Base-by-base conservation (phyloP, 2,888 invertebrate genomes). In the Ichneumoninae sp. region DNA sequence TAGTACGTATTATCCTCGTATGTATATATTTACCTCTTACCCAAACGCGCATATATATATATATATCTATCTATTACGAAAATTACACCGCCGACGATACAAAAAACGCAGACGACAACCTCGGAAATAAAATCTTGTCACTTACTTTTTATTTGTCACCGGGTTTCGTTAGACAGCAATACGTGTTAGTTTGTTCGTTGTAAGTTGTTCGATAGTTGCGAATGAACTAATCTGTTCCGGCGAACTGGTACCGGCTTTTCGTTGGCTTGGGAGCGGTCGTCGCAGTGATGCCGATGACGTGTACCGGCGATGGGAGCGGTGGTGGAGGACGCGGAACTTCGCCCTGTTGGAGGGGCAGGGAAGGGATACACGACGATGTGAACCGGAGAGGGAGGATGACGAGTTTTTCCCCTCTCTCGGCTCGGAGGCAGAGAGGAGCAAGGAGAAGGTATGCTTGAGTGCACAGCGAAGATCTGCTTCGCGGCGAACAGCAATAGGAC, bases 211-310 rank as follows among this genome's bases (percentile, higher is more conserved):
- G 72, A 65, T 40, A 66, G 84, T 60, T 68, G 72, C 47, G 69
- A 77, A 69, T 69, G 54, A 78, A 81, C 84, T 84, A 65, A 74
- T 30, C 13, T 40, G 30, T 22, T 60, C 44, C 40, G 33, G 57
- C 54, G 22, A 69, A 65, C 68, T 77, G 77, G 50, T 75, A 75
- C 84, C 84, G 84, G 84, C 84, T 84, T 84, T 81, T 54, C 10
- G 69, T 8, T 72, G 33, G 72, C 50, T 66, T 66, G 60, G 75
- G 79, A 83, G 70, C 77, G 80, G 80, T 76, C 76, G 66, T 2
- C 66, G 75, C 62, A n/a, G 74, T 33, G 62, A 50, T 50, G 40
- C 16, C 47, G 76, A 66, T 76, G 76, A 76, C 76, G 76, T 76
- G 76, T 76, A 52, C 66, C 54, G 54, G 44, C 40, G 50, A 52